These are phyloP conservation scores for Neotoxoptera formosana DNA, from an alignment of 1,140 invertebrate species.

Conservation along the genomic window DNA sequence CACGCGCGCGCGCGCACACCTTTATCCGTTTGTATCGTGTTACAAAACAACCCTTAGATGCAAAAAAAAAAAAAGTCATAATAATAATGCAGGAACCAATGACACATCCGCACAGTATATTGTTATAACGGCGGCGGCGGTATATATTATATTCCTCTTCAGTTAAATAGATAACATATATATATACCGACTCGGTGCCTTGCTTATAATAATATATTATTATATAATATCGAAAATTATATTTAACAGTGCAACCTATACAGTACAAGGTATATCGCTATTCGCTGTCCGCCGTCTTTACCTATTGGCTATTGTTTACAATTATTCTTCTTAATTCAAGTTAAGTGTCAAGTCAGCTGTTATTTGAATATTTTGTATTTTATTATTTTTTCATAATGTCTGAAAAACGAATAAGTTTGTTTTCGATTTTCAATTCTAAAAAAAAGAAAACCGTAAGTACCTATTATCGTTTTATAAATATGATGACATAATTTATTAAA, in stretches of 20 bases:
- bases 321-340: no score
- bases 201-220: not conserved
- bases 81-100: conserved; percentile 33
- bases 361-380: no score
- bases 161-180: not conserved
- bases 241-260: not conserved
- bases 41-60: conserved; percentile 47
- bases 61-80: conserved; percentile 11
- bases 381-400: no score
- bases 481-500: no score
- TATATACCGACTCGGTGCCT: not conserved
- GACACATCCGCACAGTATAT: not conserved
- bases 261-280: no score
- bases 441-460: no score
- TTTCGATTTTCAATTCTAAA: no score
- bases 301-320: no score
- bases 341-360: no score
- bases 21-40: conserved; percentile 51
- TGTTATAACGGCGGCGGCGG: conserved; percentile 11
- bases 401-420: no score
- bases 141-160: not conserved
- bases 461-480: no score
- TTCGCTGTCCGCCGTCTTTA: no score
- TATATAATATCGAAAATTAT: not conserved
- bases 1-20: not conserved